Percentiles rank a stretch among this genome's conserved stretches.
Evolutionary conservation across 2,888 invertebrate species (phyloP).

Genomic region (Ditylenchus weischeri): DNA sequence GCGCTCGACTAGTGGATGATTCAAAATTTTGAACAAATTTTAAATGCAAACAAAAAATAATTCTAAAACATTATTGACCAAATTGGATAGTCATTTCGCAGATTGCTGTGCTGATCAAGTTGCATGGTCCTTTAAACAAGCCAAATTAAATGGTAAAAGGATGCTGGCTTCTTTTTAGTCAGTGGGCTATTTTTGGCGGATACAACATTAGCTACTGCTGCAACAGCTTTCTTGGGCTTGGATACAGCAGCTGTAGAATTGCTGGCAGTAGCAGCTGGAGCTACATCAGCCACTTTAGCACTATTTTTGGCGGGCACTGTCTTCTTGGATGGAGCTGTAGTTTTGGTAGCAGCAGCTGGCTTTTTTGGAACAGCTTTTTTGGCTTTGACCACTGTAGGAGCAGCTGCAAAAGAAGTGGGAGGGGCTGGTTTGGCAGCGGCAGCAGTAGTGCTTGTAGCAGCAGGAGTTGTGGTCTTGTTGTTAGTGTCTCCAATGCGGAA

Average conservation of each 20-base stretch:
- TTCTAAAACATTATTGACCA: no score
- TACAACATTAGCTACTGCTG: neutral
- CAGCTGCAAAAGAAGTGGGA: constrained; percentile 23
- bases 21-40: no score
- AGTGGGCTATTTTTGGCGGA: constrained; percentile 5
- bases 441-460: constrained; percentile 14
- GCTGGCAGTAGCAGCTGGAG: neutral
- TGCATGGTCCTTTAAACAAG: no score
- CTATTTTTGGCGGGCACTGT: constrained; percentile 14
- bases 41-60: no score
- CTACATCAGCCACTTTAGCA: neutral
- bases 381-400: constrained; percentile 30
- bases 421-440: constrained; percentile 31
- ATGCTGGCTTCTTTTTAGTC: constrained; percentile 7
- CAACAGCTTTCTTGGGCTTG: constrained; percentile 16
- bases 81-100: no score
- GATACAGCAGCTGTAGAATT: neutral
- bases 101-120: no score
- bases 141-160: no score
- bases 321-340: constrained; percentile 31
- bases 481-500: constrained; percentile 41
- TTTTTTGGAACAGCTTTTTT: constrained; percentile 16
- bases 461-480: neutral
- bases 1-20: no score
- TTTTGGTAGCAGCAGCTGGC: constrained; percentile 34